Conservation (phyloP, 2,888 invertebrate species). For the Platypus cylindrus region DNA sequence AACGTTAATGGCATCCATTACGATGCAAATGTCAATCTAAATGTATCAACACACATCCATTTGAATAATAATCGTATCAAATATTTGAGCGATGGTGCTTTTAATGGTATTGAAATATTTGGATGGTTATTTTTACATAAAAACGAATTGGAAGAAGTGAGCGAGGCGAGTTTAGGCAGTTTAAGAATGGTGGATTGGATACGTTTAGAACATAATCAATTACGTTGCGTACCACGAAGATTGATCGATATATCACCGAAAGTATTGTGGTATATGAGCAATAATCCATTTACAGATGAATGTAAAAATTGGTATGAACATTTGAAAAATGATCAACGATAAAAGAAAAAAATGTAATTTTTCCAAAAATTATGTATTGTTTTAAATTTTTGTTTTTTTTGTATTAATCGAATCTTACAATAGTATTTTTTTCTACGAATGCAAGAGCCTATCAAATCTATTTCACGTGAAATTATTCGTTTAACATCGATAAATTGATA, state of each 20-base stretch:
- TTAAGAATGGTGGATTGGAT: constrained; percentile 26
- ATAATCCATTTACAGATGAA: constrained; percentile 25
- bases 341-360: too few relatives aligned
- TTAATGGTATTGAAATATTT: constrained; percentile 21
- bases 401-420: too few relatives aligned
- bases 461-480: too few relatives aligned
- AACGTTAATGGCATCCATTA: constrained; percentile 19
- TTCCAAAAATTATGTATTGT: too few relatives aligned
- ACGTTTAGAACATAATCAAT: constrained; percentile 24
- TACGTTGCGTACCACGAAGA: constrained; percentile 26
- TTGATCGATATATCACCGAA: constrained; percentile 25
- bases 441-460: too few relatives aligned
- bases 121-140: constrained; percentile 23
- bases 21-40: constrained; percentile 15
- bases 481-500: too few relatives aligned
- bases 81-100: constrained; percentile 22
- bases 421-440: too few relatives aligned
- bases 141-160: constrained; percentile 22
- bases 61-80: constrained; percentile 22
- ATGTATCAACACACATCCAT: constrained; percentile 19
- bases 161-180: constrained; percentile 23
- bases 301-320: constrained; percentile 21
- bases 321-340: constrained; percentile 13
- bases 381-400: too few relatives aligned
- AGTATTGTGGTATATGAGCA: constrained; percentile 26